Percentiles rank a stretch among this genome's conserved stretches.
Conservation (phyloP, 2,888 invertebrate species). For the Cataglyphis rosenhaueri region DNA sequence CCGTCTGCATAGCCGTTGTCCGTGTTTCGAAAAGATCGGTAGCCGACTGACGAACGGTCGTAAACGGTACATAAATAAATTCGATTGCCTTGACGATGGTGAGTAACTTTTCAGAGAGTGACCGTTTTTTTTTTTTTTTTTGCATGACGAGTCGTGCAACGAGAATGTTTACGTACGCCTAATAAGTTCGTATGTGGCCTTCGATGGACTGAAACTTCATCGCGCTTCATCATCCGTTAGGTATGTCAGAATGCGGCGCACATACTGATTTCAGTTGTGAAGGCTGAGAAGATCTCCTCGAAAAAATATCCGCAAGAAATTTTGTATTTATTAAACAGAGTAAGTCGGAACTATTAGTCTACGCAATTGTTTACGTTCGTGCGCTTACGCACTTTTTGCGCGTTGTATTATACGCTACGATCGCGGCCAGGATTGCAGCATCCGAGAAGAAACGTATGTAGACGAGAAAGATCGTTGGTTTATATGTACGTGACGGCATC, state of each 20-base stretch:
- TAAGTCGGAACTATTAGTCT: slow-evolving; percentile 78
- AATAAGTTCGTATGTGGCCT: slow-evolving; percentile 48
- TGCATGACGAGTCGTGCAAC: slow-evolving; percentile 26
- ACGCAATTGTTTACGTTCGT: slow-evolving; percentile 49
- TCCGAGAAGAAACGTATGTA: slow-evolving; percentile 68
- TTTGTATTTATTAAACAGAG: slow-evolving; percentile 70
- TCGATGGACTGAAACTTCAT: slow-evolving; percentile 51
- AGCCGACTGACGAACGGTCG: slow-evolving; percentile 53
- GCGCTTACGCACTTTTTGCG: slow-evolving; percentile 46
- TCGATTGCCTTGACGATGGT: slow-evolving; percentile 51
- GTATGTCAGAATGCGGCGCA: slow-evolving; percentile 53
- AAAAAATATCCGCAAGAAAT: not conserved
- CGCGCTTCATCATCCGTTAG: slow-evolving; percentile 37
- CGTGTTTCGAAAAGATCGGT: slow-evolving; percentile 51
- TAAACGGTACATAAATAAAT: slow-evolving; percentile 59
- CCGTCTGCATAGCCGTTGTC: slow-evolving; percentile 49
- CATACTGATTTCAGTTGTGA: slow-evolving; percentile 63
- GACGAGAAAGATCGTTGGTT: slow-evolving; percentile 74
- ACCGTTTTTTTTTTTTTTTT: not conserved
- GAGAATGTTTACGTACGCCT: slow-evolving; percentile 38
- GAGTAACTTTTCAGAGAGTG: not conserved
- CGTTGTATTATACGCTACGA: slow-evolving; percentile 56
- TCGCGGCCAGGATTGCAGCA: slow-evolving; percentile 48
- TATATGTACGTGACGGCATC: slow-evolving; percentile 81
- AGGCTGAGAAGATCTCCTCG: slow-evolving; percentile 42